These are phyloP conservation scores for Folsomia manolachei DNA, from an alignment of 2,888 invertebrate species.

Conservation along the genomic window DNA sequence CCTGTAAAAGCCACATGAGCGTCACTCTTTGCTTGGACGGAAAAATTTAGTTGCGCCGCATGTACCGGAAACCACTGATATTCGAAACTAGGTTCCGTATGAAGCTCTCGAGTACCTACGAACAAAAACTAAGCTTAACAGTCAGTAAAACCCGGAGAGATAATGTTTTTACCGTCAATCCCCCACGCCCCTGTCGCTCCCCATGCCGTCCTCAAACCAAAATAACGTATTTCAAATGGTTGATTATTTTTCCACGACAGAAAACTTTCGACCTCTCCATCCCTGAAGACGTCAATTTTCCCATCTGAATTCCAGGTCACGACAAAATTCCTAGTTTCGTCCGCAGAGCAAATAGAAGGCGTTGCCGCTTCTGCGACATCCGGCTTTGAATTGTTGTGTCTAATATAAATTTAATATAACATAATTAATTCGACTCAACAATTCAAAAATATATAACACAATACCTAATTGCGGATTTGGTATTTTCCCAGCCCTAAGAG, in stretches of 20 bases:
- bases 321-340: conserved; percentile 53
- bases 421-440: too few species aligned
- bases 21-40: conserved; percentile 75
- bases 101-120: conserved; percentile 62
- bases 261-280: conserved; percentile 56
- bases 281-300: conserved; percentile 57
- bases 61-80: conserved; percentile 76
- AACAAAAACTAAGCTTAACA: neutral
- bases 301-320: conserved; percentile 53
- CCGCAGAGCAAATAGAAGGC: conserved; percentile 60
- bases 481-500: conserved; percentile 70
- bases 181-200: conserved; percentile 66
- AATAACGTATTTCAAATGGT: conserved; percentile 63
- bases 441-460: too few species aligned
- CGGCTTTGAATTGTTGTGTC: conserved; percentile 63
- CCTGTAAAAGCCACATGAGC: conserved; percentile 78
- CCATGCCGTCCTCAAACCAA: conserved; percentile 66
- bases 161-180: conserved; percentile 52
- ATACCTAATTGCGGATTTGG: conserved; percentile 64
- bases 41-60: conserved; percentile 70
- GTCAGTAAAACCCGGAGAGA: neutral
- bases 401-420: too few species aligned
- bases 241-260: conserved; percentile 64
- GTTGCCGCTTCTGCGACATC: conserved; percentile 64
- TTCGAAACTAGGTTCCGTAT: conserved; percentile 74